Base-by-base conservation (phyloP, 2,888 invertebrate genomes). In the Melikaiella ostensackeni region DNA sequence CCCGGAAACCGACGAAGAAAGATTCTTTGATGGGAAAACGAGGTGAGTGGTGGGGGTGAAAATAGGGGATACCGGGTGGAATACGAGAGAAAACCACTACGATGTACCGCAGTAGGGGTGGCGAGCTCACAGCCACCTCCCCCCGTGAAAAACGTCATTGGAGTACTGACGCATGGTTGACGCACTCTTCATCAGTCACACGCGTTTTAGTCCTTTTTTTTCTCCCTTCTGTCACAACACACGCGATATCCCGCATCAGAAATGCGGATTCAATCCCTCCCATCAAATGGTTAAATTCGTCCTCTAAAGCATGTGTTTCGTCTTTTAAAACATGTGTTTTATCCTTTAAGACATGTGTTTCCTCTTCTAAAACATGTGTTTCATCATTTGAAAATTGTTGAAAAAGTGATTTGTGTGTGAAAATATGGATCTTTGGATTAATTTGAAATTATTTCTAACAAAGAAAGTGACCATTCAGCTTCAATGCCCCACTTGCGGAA, bases 81-180 rank as follows among this genome's bases (percentile, higher is more conserved):
- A 78, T 76, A 83, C 83, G 86, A 84, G 85, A 88, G 87, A 88
- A 88, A 86, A 86, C 85, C 85, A 85, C 84, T 86, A 86, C 86
- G 86, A 85, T 88, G 85, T 87, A 86, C 89, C 84, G 90, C 90
- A 90, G 89, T 90, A 88, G 88, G 85, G 86, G 86, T 85, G 83
- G 85, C 81, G 87, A 85, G 86, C 86, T 86, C 84, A 82, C 82
- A 76, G 79, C 83, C 81, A 81, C 81, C 82, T 82, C 81, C 81
- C 81, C 82, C 83, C 78, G 77, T 66, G 76, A 35, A 75, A 78
- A 80, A 77, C 79, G 81, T 76, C 79, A 82, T 79, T 80, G 82
- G 50, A 19, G 33, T 33, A 33, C 70, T 70, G 70, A 70, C 70
- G 70, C 70, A 70, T 70, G 70, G 50, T 70, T 50, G 50, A 70